Percentiles rank a stretch among this genome's conserved stretches.
Conservation (phyloP, 2,888 invertebrate species). For the Xylocampa areola region DNA sequence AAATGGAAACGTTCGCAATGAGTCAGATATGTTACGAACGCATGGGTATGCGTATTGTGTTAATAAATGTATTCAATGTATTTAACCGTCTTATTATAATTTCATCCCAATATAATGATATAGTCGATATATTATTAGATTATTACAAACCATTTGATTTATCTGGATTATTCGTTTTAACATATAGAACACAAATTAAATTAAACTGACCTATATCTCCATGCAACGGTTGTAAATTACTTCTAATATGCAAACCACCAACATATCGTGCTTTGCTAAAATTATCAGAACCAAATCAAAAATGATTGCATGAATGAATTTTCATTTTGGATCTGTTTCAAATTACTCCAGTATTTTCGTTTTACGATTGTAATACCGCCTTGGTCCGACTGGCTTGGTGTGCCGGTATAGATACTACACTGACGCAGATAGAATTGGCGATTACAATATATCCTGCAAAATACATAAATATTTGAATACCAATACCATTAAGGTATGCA, state of each 20-base stretch:
- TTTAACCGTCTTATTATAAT: conserved; percentile 36
- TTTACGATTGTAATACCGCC: conserved; percentile 51
- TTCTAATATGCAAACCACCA: conserved; percentile 18
- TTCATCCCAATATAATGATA: neutral
- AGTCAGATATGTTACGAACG: conserved; percentile 58
- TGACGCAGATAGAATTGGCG: conserved; percentile 44
- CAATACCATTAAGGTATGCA: conserved; percentile 1
- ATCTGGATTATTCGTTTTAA: too few relatives aligned
- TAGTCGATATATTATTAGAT: neutral
- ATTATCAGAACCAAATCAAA: conserved; percentile 27
- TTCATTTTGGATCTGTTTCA: conserved; percentile 49
- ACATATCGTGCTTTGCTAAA: conserved; percentile 7
- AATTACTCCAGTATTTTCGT: conserved; percentile 46
- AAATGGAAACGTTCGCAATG: conserved; percentile 61
- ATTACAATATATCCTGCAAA: conserved; percentile 30
- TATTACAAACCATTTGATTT: too few relatives aligned
- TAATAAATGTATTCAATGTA: conserved; percentile 54
- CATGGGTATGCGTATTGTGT: conserved; percentile 52
- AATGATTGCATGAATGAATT: conserved; percentile 46
- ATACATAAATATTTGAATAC: conserved; percentile 15
- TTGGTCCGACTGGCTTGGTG: conserved; percentile 28
- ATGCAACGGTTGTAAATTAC: conserved; percentile 1
- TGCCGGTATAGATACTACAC: conserved; percentile 14
- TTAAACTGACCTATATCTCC: conserved; percentile 5
- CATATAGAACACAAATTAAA: too few relatives aligned